Evolutionary conservation across 2,113 vertebrate species (phyloP), one percentile per base, ranked within the genome.

Genomic region (Semnornis frantzii): DNA sequence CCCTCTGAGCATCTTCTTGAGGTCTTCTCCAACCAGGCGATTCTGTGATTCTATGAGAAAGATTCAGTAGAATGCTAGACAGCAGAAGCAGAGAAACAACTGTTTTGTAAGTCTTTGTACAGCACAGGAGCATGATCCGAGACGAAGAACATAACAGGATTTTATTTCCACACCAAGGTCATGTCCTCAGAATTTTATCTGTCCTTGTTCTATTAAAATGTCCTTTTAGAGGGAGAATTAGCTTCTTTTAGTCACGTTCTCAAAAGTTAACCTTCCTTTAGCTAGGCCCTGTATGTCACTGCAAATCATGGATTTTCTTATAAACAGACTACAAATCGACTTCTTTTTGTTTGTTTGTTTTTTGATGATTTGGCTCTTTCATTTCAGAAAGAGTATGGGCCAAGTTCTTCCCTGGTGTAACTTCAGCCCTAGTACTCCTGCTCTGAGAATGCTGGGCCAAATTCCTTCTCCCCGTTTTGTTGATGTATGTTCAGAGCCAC

Each of bases 161-260:
- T 83, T 15, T 76, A 90, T 90, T 93, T 94, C 77, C 62, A 82
- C 73, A 75, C 66, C 72, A 91, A 89, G 55, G 57, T 63, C 77
- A 48, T n/a, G 39, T 69, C 27, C 82, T 39, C 87, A 87, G 80
- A 77, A 69, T 70, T 93, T 91, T 91, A 66, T 86, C 85, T 3
- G 3, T 66, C 37, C 54, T 75, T 20, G 46, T 95, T 92, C 78
- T 79, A 42, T 76, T 82, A 79, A 90, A 78, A 89, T 65, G 55
- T 76, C 70, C 66, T 91, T 92, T 94, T 72, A 66, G 59, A 76
- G 55, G 34, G 87, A 86, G 73, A 95, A 91, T 82, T 82, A 75
- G 34, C 42, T 87, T 83, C 31, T 74, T 89, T 64, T 83, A 72
- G 71, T 65, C 44, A 60, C 66, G 64, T 68, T 90, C 66, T 70